These are phyloP conservation scores for Acanthococcus lagerstroemiae DNA, from an alignment of 2,888 invertebrate genomes.

Conservation along the genomic window DNA sequence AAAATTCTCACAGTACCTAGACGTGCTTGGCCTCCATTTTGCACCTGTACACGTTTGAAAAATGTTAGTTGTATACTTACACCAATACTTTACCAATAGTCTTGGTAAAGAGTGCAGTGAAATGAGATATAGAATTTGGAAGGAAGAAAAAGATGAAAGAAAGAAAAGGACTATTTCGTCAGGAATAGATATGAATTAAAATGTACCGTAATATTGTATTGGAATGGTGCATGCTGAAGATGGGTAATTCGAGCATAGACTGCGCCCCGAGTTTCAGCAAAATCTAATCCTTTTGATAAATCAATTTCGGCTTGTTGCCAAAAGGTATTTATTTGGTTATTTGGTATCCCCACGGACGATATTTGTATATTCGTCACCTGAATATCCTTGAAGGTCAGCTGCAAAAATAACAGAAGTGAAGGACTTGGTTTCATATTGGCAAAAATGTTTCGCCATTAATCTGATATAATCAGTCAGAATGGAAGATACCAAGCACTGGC, in stretches of 20 bases:
- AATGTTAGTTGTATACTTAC: no score
- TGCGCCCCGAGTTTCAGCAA: conserved; percentile 56
- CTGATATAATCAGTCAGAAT: no score
- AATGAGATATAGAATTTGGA: neutral
- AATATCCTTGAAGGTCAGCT: conserved; percentile 56
- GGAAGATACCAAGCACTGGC: no score
- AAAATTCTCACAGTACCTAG: conserved; percentile 60
- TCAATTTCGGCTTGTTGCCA: conserved; percentile 74
- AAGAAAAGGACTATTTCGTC: neutral
- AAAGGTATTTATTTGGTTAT: conserved; percentile 55
- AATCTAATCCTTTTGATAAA: conserved; percentile 69
- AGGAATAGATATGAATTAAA: neutral
- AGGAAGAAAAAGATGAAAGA: neutral
- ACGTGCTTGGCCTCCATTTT: conserved; percentile 41
- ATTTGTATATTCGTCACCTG: conserved; percentile 50
- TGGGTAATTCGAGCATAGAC: conserved; percentile 66
- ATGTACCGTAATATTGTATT: conserved; percentile 47
- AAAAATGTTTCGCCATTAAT: no score
- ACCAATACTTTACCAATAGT: no score
- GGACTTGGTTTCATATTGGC: no score
- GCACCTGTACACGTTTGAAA: conserved; percentile 34
- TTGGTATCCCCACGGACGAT: conserved; percentile 46
- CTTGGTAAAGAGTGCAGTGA: no score
- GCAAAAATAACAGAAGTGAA: conserved; percentile 36
- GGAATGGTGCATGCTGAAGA: conserved; percentile 62